phyloP scores from a whole-genome alignment of 2,797 vertebrate species.

The Poeciliopsis presidionis region DNA sequence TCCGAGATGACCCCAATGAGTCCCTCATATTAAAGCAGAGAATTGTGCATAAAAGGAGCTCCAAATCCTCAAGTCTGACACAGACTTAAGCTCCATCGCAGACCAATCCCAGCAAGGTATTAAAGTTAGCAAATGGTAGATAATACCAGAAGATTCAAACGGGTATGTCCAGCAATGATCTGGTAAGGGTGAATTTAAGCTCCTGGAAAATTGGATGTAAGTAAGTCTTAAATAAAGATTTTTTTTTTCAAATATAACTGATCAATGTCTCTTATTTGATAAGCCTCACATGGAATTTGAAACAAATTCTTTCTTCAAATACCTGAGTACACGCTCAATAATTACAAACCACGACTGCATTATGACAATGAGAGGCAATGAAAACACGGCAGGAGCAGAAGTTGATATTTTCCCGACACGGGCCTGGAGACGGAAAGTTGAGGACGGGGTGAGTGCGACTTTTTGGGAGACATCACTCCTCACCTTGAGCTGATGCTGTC shows the following conservation, averaged over 20 bases:
- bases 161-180: conserved; percentile 75
- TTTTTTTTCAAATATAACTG: conserved; percentile 58
- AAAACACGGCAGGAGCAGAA: conserved; percentile 29
- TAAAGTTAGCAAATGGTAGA: conserved; percentile 81
- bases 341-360: conserved; percentile 68
- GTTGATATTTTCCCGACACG: conserved; percentile 34
- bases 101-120: conserved; percentile 78
- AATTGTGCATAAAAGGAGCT: conserved; percentile 77
- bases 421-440: conserved; percentile 56
- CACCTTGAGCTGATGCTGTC: conserved; percentile 73
- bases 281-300: conserved; percentile 67
- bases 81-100: conserved; percentile 70
- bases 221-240: conserved; percentile 75
- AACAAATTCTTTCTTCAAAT: conserved; percentile 72
- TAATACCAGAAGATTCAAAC: conserved; percentile 78
- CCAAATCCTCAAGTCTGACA: conserved; percentile 71
- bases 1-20: conserved; percentile 74
- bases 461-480: conserved; percentile 76
- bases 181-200: conserved; percentile 76
- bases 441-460: conserved; percentile 70
- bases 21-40: conserved; percentile 76
- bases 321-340: conserved; percentile 47
- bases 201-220: conserved; percentile 76
- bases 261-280: conserved; percentile 53
- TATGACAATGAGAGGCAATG: conserved; percentile 29